Base-by-base conservation (phyloP, 1,140 invertebrate genomes). In the Meloidogyne hapla region DNA sequence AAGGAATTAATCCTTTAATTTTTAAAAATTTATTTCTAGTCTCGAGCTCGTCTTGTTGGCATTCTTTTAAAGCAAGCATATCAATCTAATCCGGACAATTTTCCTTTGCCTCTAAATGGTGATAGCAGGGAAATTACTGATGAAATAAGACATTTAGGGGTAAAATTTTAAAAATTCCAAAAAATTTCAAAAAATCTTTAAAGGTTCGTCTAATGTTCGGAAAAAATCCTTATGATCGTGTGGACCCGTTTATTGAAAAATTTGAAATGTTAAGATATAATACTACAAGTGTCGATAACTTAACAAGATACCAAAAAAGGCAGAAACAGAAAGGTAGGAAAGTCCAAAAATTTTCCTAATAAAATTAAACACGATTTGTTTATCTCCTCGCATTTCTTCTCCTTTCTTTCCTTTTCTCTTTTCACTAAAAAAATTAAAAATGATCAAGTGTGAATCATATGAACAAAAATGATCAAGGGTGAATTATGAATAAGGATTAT, bases 11-110 rank as follows among this genome's bases (percentile, higher is more conserved):
- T 15, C 5, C 28, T 21, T 2, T 45, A 63, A 72, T 0, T 63
- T 62, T 21, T 63, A 9, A 10, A 25, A 2, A 21, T 3, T 75
- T 74, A 25, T 76, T 76, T 76, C 9, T 64, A 79, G 78, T 83
- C 67, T 10, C 79, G 80, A 18, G 72, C 79, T 40, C 26, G 68
- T 40, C 63, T 82, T 12, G 79, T 82, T n/a, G 79, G 79, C 23
- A 56, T 48, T 23, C 48, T 80, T 8, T 42, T 80, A 26, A 78
- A 74, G 9, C 61, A 81, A 40, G 65, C 75, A 13, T 80, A 80
- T 33, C 74, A 80, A 26, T 67, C 21, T 42, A 48, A 77, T 45
- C 75, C 79, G 2, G 73, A 48, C 28, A 73, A 74, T 42, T 80
- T 80, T 42, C 79, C 79, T 10, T 28, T 78, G n/a, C 79, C 79